Evolutionary conservation across 1,140 invertebrate species (phyloP), one percentile per base, ranked within the genome.

Genomic region (Choristoneura fumiferana): DNA sequence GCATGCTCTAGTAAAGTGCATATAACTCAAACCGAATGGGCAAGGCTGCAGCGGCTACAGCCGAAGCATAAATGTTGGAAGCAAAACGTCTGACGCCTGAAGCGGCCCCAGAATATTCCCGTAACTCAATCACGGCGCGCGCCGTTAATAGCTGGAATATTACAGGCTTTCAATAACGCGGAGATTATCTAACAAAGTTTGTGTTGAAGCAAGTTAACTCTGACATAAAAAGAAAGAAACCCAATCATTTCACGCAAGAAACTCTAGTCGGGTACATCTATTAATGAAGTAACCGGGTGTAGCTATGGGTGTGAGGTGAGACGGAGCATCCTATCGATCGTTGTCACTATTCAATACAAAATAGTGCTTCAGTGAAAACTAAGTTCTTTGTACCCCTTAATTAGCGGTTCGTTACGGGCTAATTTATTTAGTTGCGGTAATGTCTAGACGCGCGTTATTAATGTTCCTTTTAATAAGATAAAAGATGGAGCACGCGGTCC

Each of bases 381-480:
- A 78, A 71, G 65, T 70, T 53, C 65, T 63, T 63, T 73, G 58
- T 65, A 61, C 65, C 65, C 67, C 63, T 70, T 78, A 77, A 83
- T 83, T 81, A 81, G 73, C 68, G 65, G 61, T 71, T 80, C 71
- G 81, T 81, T 75, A 73, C 67, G 64, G 65, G 65, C 69, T 81
- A 77, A 81, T 83, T 81, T 81, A 80, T 81, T 81, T 85, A 80
- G 70, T 75, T 74, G 68, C 61, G 64, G 67, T 84, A 78, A 81
- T 75, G 76, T 77, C 78, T 81, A 69, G 75, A 75, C 73, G 58
- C 54, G 75, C 65, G 63, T 74, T 75, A 71, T 79, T 79, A 83
- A 81, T 71, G 72, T 69, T 58, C 65, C 68, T 76, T 71, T 81
- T 72, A 76, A 76, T 76, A 73, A 72, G 76, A 78, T 73, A 82